phyloP scores from a whole-genome alignment of 2,888 invertebrate genomes.

The Drosophila tripunctata region DNA sequence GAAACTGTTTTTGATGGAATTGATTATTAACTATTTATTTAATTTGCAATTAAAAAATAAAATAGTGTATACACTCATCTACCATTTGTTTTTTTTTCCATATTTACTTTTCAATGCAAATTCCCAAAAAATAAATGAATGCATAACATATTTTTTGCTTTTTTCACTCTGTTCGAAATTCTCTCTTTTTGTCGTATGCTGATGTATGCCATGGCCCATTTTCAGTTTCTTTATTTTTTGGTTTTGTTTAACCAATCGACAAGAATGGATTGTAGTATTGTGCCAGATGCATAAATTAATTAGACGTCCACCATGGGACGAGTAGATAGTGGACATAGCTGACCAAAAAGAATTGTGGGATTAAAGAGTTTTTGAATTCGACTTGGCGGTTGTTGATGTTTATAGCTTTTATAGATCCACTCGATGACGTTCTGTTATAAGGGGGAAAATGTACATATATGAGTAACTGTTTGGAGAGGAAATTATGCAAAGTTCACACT shows the following conservation, averaged over 20 bases:
- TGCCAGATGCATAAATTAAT: slow-evolving; percentile 63
- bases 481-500: no score
- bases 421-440: slow-evolving; percentile 20
- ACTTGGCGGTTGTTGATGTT: slow-evolving; percentile 9
- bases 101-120: slow-evolving; percentile 37
- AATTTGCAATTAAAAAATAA: no score
- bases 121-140: slow-evolving; percentile 34
- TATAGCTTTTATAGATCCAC: slow-evolving; percentile 44
- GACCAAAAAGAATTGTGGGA: slow-evolving; percentile 13
- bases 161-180: slow-evolving; percentile 22
- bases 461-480: no score
- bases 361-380: slow-evolving; percentile 12
- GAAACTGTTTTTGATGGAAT: no score
- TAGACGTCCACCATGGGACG: slow-evolving; percentile 1
- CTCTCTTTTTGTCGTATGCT: slow-evolving; percentile 3
- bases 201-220: slow-evolving; percentile 50
- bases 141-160: slow-evolving; percentile 13
- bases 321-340: slow-evolving; percentile 16
- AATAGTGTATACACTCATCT: no score
- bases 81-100: no score
- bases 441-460: not conserved
- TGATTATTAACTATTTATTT: no score
- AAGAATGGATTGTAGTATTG: slow-evolving; percentile 46
- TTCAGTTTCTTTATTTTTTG: slow-evolving; percentile 13
- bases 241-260: slow-evolving; percentile 30